A percentile compares a stretch with the other conserved stretches of the same genome.
Evolutionary conservation across 2,797 vertebrate species (phyloP).

Genomic region (Delichon dasypus): DNA sequence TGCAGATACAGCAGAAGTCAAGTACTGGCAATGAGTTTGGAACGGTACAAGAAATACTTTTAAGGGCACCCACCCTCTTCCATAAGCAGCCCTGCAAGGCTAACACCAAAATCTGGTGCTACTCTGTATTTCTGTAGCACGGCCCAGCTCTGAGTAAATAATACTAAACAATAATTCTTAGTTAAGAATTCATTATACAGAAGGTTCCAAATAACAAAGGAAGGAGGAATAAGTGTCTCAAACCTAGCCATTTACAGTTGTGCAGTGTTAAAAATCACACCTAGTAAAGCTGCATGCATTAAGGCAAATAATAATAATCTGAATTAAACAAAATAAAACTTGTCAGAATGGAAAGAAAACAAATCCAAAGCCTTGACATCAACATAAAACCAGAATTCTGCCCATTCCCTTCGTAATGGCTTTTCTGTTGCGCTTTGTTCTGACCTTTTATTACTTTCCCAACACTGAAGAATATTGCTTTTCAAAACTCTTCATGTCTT

Average conservation of each 20-base stretch:
- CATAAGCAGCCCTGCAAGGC: neutral
- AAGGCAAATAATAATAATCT: constrained; percentile 48
- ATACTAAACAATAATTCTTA: constrained; percentile 29
- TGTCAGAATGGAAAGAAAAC: constrained; percentile 73
- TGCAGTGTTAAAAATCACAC: constrained; percentile 68
- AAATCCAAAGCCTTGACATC: constrained; percentile 71
- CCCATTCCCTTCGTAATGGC: constrained; percentile 60
- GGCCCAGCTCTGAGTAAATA: neutral
- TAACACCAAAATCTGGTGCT: neutral
- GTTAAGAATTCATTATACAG: constrained; percentile 59
- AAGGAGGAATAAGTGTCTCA: constrained; percentile 41
- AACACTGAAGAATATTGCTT: constrained; percentile 69
- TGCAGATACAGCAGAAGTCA: neutral
- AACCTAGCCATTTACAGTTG: constrained; percentile 62
- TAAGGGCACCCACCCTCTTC: neutral
- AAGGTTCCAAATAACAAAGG: neutral
- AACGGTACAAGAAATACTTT: neutral
- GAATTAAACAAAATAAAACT: constrained; percentile 73
- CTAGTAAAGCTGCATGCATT: constrained; percentile 28
- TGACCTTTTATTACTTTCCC: constrained; percentile 73
- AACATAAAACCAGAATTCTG: constrained; percentile 71
- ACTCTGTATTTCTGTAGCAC: neutral
- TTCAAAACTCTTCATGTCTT: constrained; percentile 71
- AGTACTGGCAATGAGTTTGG: neutral
- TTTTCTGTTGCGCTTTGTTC: constrained; percentile 67